phyloP scores from a whole-genome alignment of 2,888 invertebrate species.

The Heterodera filipjevi region DNA sequence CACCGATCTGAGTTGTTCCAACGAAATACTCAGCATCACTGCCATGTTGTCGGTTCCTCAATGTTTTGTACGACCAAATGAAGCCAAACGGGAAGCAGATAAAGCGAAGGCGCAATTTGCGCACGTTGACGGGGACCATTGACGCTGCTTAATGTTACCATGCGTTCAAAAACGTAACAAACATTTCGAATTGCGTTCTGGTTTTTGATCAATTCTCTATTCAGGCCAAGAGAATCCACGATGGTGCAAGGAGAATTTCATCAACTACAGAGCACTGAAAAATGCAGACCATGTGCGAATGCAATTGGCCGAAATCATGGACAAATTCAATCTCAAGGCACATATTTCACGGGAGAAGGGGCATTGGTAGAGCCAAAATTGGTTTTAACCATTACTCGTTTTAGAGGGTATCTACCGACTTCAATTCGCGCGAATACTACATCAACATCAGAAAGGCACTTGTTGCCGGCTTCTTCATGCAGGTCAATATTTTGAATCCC shows the following conservation, averaged over 20 bases:
- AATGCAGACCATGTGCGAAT: conserved; percentile 97
- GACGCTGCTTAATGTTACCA: conserved; percentile 97
- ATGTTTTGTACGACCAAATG: conserved; percentile 94
- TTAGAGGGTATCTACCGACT: conserved; percentile 83
- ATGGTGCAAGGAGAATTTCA: conserved; percentile 99
- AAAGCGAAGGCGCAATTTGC: conserved; percentile 98
- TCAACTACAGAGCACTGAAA: conserved; percentile 95
- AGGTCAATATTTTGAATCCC: too few relatives aligned
- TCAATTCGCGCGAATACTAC: conserved; percentile 95
- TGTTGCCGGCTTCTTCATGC: too few relatives aligned
- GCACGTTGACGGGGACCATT: too few relatives aligned
- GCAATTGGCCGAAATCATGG: conserved; percentile 91
- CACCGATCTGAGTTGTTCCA: too few relatives aligned
- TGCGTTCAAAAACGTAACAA: conserved; percentile 91
- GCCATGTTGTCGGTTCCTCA: too few relatives aligned
- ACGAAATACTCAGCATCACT: too few relatives aligned
- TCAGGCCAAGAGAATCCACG: conserved; percentile 94
- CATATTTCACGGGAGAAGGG: too few relatives aligned
- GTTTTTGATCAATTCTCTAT: not conserved
- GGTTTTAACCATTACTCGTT: not conserved
- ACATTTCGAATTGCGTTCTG: conserved; percentile 65
- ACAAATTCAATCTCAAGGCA: conserved; percentile 67
- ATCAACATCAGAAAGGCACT: conserved; percentile 96
- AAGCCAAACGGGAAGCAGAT: conserved; percentile 95
- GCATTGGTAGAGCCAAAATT: not conserved